A percentile compares a stretch with the other conserved stretches of the same genome.
These are phyloP conservation scores for Heliconius congener DNA, from an alignment of 1,140 invertebrate species.

Conservation along the genomic window DNA sequence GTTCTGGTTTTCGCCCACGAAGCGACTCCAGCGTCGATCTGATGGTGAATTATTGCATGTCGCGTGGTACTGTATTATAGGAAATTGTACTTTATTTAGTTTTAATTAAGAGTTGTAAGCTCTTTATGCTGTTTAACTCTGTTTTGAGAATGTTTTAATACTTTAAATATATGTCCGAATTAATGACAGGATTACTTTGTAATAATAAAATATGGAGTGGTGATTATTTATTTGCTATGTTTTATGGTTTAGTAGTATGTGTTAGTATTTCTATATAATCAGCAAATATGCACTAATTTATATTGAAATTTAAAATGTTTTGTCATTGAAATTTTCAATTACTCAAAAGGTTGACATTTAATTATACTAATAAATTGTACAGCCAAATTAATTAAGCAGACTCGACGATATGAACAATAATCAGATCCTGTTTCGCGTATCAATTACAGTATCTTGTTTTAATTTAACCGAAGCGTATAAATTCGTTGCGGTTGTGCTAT, in stretches of 20 bases:
- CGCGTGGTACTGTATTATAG: neutral
- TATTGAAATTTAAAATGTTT: neutral
- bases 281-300: neutral
- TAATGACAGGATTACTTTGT: neutral
- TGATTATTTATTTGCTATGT: no score
- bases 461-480: constrained; percentile 30
- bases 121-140: neutral
- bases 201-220: neutral
- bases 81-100: neutral
- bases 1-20: constrained; percentile 45
- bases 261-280: no score
- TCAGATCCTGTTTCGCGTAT: constrained; percentile 11
- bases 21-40: constrained; percentile 62
- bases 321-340: neutral
- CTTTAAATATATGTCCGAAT: neutral
- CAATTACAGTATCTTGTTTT: constrained; percentile 28
- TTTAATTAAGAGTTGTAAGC: neutral
- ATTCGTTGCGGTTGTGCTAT: constrained; percentile 48
- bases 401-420: neutral
- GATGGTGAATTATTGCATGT: constrained; percentile 63
- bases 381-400: constrained; percentile 2
- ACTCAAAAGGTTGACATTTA: neutral
- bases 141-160: neutral
- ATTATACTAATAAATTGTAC: neutral
- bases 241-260: no score